These are phyloP conservation scores for Thyatira batis DNA, from an alignment of 2,888 invertebrate genomes.

Conservation along the genomic window DNA sequence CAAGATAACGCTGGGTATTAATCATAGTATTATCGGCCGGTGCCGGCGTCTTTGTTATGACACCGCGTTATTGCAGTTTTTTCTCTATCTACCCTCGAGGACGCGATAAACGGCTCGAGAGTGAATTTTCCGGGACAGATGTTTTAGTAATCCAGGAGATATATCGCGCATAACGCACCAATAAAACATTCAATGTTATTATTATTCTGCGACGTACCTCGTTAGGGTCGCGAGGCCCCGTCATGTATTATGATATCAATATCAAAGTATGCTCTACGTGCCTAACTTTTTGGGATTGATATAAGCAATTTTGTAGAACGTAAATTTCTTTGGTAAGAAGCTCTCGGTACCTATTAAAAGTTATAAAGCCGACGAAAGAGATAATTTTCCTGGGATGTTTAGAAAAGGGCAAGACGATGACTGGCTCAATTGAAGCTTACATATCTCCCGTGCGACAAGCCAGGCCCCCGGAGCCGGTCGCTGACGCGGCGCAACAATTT, in stretches of 20 bases:
- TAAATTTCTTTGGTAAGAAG: no score
- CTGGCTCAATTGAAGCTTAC: slow-evolving; percentile 65
- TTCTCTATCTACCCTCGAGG: slow-evolving; percentile 76
- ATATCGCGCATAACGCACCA: slow-evolving; percentile 48
- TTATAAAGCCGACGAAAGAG: slow-evolving; percentile 4
- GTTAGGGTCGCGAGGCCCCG: slow-evolving; percentile 26
- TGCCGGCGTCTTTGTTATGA: slow-evolving; percentile 79
- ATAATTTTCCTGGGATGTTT: slow-evolving; percentile 44
- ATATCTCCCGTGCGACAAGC: slow-evolving; percentile 33
- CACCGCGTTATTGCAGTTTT: slow-evolving; percentile 81
- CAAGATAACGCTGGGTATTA: slow-evolving; percentile 80
- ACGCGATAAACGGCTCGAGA: slow-evolving; percentile 70
- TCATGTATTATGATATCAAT: slow-evolving; percentile 27
- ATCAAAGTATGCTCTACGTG: slow-evolving; percentile 1
- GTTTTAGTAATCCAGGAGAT: slow-evolving; percentile 70
- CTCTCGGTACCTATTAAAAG: background rate
- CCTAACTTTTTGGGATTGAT: background rate
- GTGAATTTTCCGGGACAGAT: slow-evolving; percentile 82
- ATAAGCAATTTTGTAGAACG: no score
- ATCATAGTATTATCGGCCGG: slow-evolving; percentile 81
- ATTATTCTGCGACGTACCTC: slow-evolving; percentile 30
- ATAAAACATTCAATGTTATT: slow-evolving; percentile 73
- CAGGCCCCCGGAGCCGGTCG: slow-evolving; percentile 17
- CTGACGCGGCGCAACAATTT: slow-evolving; percentile 47
- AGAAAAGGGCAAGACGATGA: slow-evolving; percentile 47